Conservation (phyloP, 2,888 invertebrate species). For the Cynaeus angustus region DNA sequence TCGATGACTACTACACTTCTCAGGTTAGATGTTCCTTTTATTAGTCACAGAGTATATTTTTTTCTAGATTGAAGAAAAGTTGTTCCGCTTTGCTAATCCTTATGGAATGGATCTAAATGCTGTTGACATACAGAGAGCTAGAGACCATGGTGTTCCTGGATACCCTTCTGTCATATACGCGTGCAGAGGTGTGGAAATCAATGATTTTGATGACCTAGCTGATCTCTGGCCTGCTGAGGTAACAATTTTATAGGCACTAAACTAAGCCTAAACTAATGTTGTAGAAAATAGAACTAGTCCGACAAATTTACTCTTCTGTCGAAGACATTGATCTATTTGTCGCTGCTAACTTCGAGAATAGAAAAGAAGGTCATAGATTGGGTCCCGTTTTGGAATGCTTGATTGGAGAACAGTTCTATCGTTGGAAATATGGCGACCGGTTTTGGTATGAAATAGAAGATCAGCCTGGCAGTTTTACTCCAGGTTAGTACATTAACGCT, state of each 20-base stretch:
- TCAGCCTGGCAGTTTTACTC: conserved; percentile 72
- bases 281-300: conserved; percentile 24
- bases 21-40: conserved; percentile 60
- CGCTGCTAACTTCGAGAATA: conserved; percentile 80
- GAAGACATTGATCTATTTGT: conserved; percentile 86
- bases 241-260: not conserved
- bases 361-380: conserved; percentile 77
- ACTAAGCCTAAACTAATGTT: not conserved
- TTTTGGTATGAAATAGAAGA: conserved; percentile 81
- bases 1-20: conserved; percentile 74
- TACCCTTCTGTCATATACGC: conserved; percentile 82
- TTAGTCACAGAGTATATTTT: not conserved
- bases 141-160: conserved; percentile 80
- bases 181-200: conserved; percentile 76
- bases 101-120: conserved; percentile 83
- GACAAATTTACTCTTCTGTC: conserved; percentile 74
- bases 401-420: conserved; percentile 82
- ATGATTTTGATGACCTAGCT: conserved; percentile 76
- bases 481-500: conserved; percentile 62
- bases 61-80: conserved; percentile 21
- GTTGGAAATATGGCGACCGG: conserved; percentile 79
- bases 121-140: conserved; percentile 81
- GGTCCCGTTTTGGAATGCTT: conserved; percentile 84
- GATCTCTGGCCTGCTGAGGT: conserved; percentile 70
- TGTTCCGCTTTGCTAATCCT: conserved; percentile 75